Base-by-base conservation (phyloP, 2,797 vertebrate species). In the Gadopsis marmoratus region DNA sequence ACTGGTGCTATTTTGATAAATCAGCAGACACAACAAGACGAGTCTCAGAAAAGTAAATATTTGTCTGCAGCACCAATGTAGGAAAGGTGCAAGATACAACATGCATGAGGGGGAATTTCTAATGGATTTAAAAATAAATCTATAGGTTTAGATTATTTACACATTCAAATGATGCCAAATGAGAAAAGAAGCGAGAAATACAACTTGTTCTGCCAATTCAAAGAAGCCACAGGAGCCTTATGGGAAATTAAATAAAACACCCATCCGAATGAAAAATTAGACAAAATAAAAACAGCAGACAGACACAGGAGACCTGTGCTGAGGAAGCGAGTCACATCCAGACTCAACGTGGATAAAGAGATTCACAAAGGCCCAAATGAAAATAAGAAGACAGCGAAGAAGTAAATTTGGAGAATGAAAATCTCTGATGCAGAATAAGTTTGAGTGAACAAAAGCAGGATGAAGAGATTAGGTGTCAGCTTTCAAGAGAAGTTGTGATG, bases 111-210 rank as follows among this genome's bases (percentile, higher is more conserved):
- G 29, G 47, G 31, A 23, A 8, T 60, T 35, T 43, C 6, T 53
- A 35, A 33, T 5, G 9, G 26, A 26, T 26, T 26, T 50, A 3
- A 43, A 31, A 4, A 26, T 26, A 51, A 23, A 54, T 43, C n/a
- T 35, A 16, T 1, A 21, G 6, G 1, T 11, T 19, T 4, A 53
- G 23, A 65, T 60, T 29, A 67, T 72, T 68, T 78, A 43, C 50
- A 37, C 53, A 71, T 82, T 56, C 35, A 79, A 61, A 79, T 66
- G 67, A 65, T 3, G 48, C 7, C 35, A 31, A 13, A 9, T 50
- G 14, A 65, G 50, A 58, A 39, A 51, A 59, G 26, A 47, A 60
- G 74, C 12, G 23, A 26, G n/a, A 41, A 73, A 67, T 39, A 21
- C 26, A 59, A 26, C 33, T 33, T 74, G 43, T 70, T 63, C 19